Evolutionary conservation across 2,888 invertebrate species (phyloP), one percentile per base, ranked within the genome.

Genomic region (Heliothis peltigera): DNA sequence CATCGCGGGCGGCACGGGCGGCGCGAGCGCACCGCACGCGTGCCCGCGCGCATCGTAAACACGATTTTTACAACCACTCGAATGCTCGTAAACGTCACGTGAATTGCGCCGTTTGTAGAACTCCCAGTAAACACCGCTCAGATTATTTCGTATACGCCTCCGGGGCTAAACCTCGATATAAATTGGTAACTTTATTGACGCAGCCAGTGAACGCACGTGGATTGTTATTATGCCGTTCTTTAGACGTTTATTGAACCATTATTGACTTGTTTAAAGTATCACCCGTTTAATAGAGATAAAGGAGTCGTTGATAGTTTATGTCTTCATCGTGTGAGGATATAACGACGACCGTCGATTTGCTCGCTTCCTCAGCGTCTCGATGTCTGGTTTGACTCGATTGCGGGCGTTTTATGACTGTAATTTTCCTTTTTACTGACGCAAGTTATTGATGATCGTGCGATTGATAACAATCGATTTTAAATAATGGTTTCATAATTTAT

Each of bases 251-350:
- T 94, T 93, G 94, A 90, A 92, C 90, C 91, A 91, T 94, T 94
- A 95, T 94, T 93, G 94, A 92, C 92, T 92, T 92, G 94, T 94
- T 93, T 93, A 94, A 94, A 92, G 92, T 93, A 94, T 94, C 91
- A 92, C 89, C 89, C 88, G 89, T 87, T 93, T 94, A 93, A 93
- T 94, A 92, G 91, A 92, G 93, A 94, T 94, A 94, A 93, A 94
- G 92, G 91, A 92, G 90, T 87, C 83, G 87, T 84, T 87, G 86
- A 89, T 92, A 89, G 88, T 92, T 94, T 93, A 94, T 92, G 88
- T 86, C 91, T 94, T 93, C 86, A 93, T 93, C 89, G 88, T 83
- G 86, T 84, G 88, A 85, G 87, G 84, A 85, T 87, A 83, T 83
- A 87, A 87, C 80, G 80, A 80, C 70, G 75, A 52, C 48, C 44